These are phyloP conservation scores for Myotis findleyi DNA, from an alignment of 2,797 vertebrate genomes.

Conservation along the genomic window DNA sequence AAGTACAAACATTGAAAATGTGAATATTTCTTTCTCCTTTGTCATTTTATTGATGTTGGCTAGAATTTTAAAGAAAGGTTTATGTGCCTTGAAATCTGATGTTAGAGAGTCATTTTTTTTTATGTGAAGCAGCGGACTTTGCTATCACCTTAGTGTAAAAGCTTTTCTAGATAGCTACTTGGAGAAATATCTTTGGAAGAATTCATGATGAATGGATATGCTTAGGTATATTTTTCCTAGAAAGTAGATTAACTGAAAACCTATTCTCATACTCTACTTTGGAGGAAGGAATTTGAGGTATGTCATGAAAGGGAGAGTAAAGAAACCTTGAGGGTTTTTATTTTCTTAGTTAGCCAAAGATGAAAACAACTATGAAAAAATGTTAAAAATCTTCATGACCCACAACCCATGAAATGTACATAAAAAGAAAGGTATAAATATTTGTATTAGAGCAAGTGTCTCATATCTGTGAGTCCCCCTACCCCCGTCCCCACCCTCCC, in stretches of 20 bases:
- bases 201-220: neutral
- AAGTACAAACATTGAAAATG: constrained; percentile 22
- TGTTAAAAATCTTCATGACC: neutral
- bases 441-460: neutral
- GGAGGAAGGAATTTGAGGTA: constrained; percentile 7
- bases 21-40: neutral
- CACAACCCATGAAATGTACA: neutral
- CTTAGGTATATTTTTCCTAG: neutral
- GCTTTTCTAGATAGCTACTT: constrained; percentile 12
- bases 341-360: neutral
- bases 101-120: constrained; percentile 20
- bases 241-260: constrained; percentile 11
- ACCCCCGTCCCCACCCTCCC: neutral
- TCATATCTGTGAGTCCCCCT: neutral
- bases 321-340: neutral
- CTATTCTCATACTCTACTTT: neutral
- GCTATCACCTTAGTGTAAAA: neutral
- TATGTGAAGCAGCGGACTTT: neutral
- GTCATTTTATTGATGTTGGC: neutral
- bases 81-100: neutral
- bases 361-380: constrained; percentile 13
- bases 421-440: neutral
- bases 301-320: neutral
- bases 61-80: constrained; percentile 40
- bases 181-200: neutral